A percentile compares a stretch with the other conserved stretches of the same genome.
phyloP scores from a whole-genome alignment of 53 echinoderm and acorn worm genomes.

The Actinopyga echinites region DNA sequence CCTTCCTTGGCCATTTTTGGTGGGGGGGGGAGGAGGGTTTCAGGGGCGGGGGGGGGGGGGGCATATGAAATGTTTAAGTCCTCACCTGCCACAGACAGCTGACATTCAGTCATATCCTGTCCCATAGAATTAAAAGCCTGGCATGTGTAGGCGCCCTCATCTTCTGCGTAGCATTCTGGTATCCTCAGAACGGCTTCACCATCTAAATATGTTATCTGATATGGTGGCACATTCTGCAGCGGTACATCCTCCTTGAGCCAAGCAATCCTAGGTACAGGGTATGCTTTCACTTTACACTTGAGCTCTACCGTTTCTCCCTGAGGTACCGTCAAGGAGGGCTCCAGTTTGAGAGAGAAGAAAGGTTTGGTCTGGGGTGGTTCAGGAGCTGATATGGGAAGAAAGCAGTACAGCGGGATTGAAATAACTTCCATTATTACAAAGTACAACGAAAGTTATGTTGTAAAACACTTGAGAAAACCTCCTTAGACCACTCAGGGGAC shows the following conservation, averaged over 20 bases:
- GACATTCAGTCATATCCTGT: slow-evolving; percentile 60
- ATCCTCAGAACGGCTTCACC: slow-evolving; percentile 70
- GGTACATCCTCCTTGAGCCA: slow-evolving; percentile 75
- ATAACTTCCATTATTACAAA: no score
- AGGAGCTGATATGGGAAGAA: slow-evolving; percentile 24
- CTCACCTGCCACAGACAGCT: slow-evolving; percentile 81
- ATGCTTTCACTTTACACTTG: slow-evolving; percentile 69
- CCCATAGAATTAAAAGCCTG: slow-evolving; percentile 79
- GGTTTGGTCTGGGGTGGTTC: slow-evolving; percentile 46
- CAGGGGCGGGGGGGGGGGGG: no score
- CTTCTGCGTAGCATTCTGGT: slow-evolving; percentile 76
- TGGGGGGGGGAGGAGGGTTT: no score
- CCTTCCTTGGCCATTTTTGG: no score
- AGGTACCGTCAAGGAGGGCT: slow-evolving; percentile 43
- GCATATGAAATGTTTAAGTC: no score
- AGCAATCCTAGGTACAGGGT: slow-evolving; percentile 67
- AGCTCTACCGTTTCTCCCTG: slow-evolving; percentile 73
- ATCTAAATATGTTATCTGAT: slow-evolving; percentile 61
- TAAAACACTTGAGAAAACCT: no score
- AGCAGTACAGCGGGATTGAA: no score
- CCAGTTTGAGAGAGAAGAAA: slow-evolving; percentile 39
- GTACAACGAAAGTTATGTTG: no score
- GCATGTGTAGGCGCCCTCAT: slow-evolving; percentile 75
- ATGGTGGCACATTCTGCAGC: slow-evolving; percentile 51
- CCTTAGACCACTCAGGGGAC: no score